phyloP scores from a whole-genome alignment of 2,888 invertebrate genomes.

The Oxycera nigricornis region DNA sequence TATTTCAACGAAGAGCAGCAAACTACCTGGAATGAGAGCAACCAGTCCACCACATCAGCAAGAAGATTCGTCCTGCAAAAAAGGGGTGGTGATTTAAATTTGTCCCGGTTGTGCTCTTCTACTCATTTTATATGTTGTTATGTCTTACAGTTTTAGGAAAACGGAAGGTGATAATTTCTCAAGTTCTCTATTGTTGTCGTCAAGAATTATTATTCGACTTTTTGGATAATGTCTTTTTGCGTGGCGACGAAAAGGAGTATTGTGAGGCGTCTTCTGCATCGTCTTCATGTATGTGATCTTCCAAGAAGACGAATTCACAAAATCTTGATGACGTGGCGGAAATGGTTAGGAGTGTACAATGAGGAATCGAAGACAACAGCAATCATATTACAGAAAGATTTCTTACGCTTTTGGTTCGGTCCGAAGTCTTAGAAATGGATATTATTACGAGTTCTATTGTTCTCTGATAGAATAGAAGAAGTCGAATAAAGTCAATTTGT shows the following conservation, averaged over 20 bases:
- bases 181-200: slow-evolving; percentile 45
- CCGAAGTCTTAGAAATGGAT: slow-evolving; percentile 29
- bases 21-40: neutral
- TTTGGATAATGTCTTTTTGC: slow-evolving; percentile 44
- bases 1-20: neutral
- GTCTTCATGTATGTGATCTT: slow-evolving; percentile 16
- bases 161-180: slow-evolving; percentile 48
- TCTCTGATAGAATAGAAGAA: neutral
- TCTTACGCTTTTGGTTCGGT: neutral
- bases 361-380: neutral
- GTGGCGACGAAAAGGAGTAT: slow-evolving; percentile 12
- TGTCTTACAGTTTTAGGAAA: slow-evolving; percentile 33
- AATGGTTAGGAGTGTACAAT: neutral
- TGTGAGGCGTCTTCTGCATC: neutral
- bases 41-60: neutral
- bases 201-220: slow-evolving; percentile 48
- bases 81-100: slow-evolving; percentile 46
- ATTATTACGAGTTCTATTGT: slow-evolving; percentile 28
- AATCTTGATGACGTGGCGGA: slow-evolving; percentile 15
- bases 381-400: slow-evolving; percentile 13
- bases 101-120: slow-evolving; percentile 42
- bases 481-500: slow-evolving; percentile 22
- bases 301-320: slow-evolving; percentile 11
- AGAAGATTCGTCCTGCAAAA: neutral
- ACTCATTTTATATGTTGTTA: slow-evolving; percentile 22